phyloP scores from a whole-genome alignment of 2,797 vertebrate species.

The Chloroceryle amazona region DNA sequence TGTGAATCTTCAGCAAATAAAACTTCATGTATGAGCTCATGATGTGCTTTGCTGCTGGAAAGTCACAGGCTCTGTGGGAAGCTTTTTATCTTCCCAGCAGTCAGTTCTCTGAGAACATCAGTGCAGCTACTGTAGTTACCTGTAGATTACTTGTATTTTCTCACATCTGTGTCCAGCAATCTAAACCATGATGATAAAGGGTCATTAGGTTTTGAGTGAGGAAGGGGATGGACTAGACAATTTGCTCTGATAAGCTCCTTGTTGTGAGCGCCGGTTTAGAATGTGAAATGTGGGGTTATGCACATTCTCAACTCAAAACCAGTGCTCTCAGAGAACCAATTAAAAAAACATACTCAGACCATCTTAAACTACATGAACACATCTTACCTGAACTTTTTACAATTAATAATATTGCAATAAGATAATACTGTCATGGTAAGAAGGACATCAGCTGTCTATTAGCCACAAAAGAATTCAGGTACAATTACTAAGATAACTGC shows the following conservation, averaged over 20 bases:
- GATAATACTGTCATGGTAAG: conserved; percentile 76
- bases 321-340: conserved; percentile 70
- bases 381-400: conserved; percentile 32
- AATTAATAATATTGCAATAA: conserved; percentile 75
- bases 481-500: conserved; percentile 88
- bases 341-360: conserved; percentile 74
- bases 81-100: conserved; percentile 99
- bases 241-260: conserved; percentile 90
- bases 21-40: conserved; percentile 96
- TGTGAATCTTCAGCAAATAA: conserved; percentile 87
- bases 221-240: conserved; percentile 89
- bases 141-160: conserved; percentile 91
- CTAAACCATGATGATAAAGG: conserved; percentile 91
- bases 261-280: conserved; percentile 85
- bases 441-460: conserved; percentile 80
- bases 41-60: conserved; percentile 92
- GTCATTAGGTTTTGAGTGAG: conserved; percentile 90
- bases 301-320: conserved; percentile 67
- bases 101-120: conserved; percentile 93
- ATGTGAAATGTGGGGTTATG: conserved; percentile 82
- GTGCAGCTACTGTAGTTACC: conserved; percentile 90
- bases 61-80: conserved; percentile 94
- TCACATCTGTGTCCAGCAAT: conserved; percentile 93
- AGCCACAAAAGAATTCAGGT: conserved; percentile 84
- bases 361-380: conserved; percentile 19